phyloP scores from a whole-genome alignment of 2,888 invertebrate species.

The Drosophila rellima region DNA sequence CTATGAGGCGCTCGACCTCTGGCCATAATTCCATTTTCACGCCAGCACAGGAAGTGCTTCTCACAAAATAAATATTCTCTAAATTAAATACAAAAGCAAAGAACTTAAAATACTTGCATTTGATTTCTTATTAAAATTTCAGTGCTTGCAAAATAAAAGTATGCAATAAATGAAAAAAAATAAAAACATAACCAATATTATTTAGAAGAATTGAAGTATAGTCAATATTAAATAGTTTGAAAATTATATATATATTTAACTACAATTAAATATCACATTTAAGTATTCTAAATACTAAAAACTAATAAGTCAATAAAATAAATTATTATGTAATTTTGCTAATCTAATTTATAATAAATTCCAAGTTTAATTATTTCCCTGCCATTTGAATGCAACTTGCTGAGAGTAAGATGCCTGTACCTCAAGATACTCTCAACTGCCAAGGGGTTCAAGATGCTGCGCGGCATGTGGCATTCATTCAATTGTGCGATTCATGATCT shows the following conservation, averaged over 20 bases:
- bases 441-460: slow-evolving; percentile 33
- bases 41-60: slow-evolving; percentile 44
- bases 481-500: not conserved
- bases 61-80: not conserved
- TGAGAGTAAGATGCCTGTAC: not conserved
- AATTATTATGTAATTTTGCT: no score
- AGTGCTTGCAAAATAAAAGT: not conserved
- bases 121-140: not conserved
- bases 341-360: no score
- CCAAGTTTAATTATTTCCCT: not conserved
- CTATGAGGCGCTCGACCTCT: slow-evolving; percentile 33
- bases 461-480: slow-evolving; percentile 70
- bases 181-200: not conserved
- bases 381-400: not conserved
- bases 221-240: no score
- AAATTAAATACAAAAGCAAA: not conserved
- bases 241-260: no score
- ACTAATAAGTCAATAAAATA: no score
- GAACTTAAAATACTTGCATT: not conserved
- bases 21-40: slow-evolving; percentile 51
- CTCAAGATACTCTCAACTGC: not conserved
- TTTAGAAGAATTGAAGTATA: not conserved
- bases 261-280: no score
- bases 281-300: no score
- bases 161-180: not conserved